Percentiles rank a stretch among this genome's conserved stretches.
Evolutionary conservation across 2,797 vertebrate species (phyloP).

Genomic region (Rallus crepitans): DNA sequence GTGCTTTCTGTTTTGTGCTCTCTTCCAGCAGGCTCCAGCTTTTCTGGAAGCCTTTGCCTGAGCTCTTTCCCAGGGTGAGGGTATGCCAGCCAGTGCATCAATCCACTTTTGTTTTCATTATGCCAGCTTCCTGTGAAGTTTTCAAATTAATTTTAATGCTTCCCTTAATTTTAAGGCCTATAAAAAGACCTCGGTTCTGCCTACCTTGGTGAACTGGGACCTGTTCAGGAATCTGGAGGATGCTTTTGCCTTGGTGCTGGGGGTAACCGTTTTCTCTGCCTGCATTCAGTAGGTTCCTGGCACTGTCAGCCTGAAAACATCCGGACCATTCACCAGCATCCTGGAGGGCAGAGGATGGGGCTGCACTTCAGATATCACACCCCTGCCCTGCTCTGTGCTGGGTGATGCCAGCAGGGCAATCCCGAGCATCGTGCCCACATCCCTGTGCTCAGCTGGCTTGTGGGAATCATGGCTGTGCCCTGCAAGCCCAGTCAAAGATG

Average conservation of each 20-base stretch:
- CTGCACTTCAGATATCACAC: background rate
- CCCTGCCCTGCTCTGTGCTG: accelerated
- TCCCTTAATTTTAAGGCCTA: conserved; percentile 70
- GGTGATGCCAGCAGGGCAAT: background rate
- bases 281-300: background rate
- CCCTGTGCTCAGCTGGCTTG: accelerated
- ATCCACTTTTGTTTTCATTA: conserved; percentile 77
- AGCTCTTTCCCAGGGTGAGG: conserved; percentile 65
- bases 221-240: conserved; percentile 43
- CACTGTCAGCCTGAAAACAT: background rate
- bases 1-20: conserved; percentile 26
- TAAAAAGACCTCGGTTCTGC: conserved; percentile 62
- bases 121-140: conserved; percentile 75
- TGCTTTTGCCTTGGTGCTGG: background rate
- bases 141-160: conserved; percentile 80
- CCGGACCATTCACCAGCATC: background rate
- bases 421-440: accelerated
- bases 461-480: accelerated
- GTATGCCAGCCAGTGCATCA: conserved; percentile 62
- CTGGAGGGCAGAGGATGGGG: background rate
- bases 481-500: background rate
- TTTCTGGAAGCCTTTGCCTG: conserved; percentile 49
- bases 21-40: conserved; percentile 35
- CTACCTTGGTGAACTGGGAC: conserved; percentile 66
- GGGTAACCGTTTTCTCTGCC: background rate